phyloP scores from a whole-genome alignment of 2,113 vertebrate genomes.

The Mesembrinibis cayennensis region DNA sequence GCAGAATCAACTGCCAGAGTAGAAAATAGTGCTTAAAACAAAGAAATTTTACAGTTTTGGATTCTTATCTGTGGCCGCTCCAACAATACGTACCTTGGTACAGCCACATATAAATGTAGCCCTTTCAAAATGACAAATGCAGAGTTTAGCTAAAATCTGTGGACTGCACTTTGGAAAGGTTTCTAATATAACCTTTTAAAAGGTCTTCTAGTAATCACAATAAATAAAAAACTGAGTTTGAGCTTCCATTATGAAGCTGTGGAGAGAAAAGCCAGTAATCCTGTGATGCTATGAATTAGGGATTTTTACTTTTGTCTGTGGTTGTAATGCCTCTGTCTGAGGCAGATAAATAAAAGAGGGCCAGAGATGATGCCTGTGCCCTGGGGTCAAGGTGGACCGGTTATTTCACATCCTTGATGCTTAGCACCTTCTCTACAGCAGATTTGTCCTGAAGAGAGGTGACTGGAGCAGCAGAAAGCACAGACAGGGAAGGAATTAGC shows the following conservation, averaged over 20 bases:
- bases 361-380: background rate
- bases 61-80: background rate
- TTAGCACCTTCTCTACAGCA: background rate
- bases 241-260: background rate
- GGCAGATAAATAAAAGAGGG: background rate
- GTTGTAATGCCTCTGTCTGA: background rate
- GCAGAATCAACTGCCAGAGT: background rate
- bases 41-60: background rate
- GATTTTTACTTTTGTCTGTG: background rate
- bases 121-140: background rate
- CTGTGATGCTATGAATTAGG: background rate
- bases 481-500: background rate
- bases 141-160: background rate
- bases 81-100: fast-evolving
- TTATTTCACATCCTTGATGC: background rate
- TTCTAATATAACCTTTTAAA: background rate
- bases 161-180: background rate
- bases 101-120: background rate
- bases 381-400: background rate
- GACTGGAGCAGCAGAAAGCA: background rate
- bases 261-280: background rate
- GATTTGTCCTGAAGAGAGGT: background rate
- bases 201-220: background rate
- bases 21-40: background rate
- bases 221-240: background rate